phyloP scores from a whole-genome alignment of 2,113 vertebrate genomes.

The Grus americana region DNA sequence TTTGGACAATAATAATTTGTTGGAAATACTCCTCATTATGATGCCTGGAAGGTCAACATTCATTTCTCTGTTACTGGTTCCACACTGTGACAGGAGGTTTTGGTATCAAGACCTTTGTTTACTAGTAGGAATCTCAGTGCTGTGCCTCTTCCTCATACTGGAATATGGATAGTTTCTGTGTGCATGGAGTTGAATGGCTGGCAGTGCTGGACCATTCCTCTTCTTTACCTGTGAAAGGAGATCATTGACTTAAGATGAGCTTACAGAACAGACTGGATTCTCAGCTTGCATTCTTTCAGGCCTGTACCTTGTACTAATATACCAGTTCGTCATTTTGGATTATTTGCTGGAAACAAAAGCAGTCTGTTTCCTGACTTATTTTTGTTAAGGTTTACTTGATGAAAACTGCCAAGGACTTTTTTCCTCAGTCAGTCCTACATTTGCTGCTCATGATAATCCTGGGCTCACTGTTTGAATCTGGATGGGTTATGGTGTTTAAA shows the following conservation, averaged over 20 bases:
- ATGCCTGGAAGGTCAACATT: not conserved
- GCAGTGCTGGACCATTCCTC: not conserved
- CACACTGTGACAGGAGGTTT: not conserved
- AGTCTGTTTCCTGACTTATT: not conserved
- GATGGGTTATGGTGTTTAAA: not conserved
- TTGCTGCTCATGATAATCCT: not conserved
- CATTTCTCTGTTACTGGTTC: not conserved
- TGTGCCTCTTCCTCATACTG: not conserved
- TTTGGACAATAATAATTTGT: not conserved
- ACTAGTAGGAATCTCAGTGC: not conserved
- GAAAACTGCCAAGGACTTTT: not conserved
- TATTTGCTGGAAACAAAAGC: slow-evolving; percentile 6
- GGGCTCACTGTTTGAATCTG: not conserved
- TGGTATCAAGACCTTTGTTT: not conserved
- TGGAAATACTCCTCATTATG: not conserved
- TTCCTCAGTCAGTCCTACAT: not conserved
- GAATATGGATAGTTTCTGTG: not conserved
- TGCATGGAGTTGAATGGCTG: not conserved
- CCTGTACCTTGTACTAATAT: not conserved
- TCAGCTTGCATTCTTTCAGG: not conserved
- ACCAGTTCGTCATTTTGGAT: not conserved
- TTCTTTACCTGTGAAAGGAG: not conserved
- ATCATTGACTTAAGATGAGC: not conserved
- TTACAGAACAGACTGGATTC: not conserved
- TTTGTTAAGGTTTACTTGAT: slow-evolving; percentile 2